Percentiles rank a stretch among this genome's conserved stretches.
These are phyloP conservation scores for Seriola aureovittata DNA, from an alignment of 2,113 vertebrate species.

Conservation along the genomic window DNA sequence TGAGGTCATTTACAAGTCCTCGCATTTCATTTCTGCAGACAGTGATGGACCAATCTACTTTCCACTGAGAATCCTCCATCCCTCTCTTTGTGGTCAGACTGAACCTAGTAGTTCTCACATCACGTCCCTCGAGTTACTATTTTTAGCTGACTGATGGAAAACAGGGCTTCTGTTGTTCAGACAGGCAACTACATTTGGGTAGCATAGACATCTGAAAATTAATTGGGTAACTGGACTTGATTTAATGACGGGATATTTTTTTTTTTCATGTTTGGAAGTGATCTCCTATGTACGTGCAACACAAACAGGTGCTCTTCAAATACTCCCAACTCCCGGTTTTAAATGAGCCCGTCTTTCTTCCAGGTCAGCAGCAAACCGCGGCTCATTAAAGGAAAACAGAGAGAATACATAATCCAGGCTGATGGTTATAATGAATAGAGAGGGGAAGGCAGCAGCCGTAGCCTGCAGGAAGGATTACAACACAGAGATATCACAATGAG, in stretches of 20 bases:
- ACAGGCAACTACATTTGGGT: no score
- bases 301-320: conserved; percentile 21
- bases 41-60: no score
- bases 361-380: conserved; percentile 59
- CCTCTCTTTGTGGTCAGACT: not conserved
- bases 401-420: conserved; percentile 37
- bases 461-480: conserved; percentile 57
- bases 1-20: no score
- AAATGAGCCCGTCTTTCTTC: conserved; percentile 47
- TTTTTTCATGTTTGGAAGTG: not conserved
- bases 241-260: conserved; percentile 27
- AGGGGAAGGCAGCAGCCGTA: conserved; percentile 3
- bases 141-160: not conserved
- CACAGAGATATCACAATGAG: conserved; percentile 40
- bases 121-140: not conserved
- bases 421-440: conserved; percentile 55
- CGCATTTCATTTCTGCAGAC: no score
- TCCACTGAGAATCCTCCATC: no score
- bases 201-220: not conserved
- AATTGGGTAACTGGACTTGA: conserved; percentile 18
- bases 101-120: not conserved
- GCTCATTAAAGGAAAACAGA: conserved; percentile 65
- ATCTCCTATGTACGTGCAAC: not conserved
- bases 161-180: not conserved
- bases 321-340: conserved; percentile 6